These are phyloP conservation scores for Brenthis hecate DNA, from an alignment of 2,888 invertebrate genomes.

Conservation along the genomic window DNA sequence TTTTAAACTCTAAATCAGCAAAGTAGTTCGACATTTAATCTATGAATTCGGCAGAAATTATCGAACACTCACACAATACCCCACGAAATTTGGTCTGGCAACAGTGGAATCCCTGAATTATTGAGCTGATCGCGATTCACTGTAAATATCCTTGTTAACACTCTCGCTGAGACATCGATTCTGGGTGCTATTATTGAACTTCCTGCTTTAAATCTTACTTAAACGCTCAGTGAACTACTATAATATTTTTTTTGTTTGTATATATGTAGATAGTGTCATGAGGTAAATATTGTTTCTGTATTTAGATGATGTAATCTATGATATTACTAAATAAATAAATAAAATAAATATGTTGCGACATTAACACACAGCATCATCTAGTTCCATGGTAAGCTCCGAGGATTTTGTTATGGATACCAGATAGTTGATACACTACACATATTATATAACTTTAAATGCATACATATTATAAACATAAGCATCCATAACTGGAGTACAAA, in stretches of 20 bases:
- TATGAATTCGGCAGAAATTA: slow-evolving; percentile 19
- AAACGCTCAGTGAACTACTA: slow-evolving; percentile 1
- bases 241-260: neutral
- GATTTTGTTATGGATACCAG: too few species aligned
- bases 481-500: too few species aligned
- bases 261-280: too few species aligned
- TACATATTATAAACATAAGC: too few species aligned
- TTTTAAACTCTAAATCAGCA: slow-evolving; percentile 6
- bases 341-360: too few species aligned
- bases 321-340: too few species aligned
- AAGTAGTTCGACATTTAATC: slow-evolving; percentile 9
- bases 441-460: too few species aligned
- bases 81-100: slow-evolving; percentile 30
- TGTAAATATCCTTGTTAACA: slow-evolving; percentile 56
- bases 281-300: too few species aligned
- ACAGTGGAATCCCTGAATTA: slow-evolving; percentile 50
- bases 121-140: slow-evolving; percentile 48
- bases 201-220: slow-evolving; percentile 16
- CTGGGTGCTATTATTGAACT: slow-evolving; percentile 23
- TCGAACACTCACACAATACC: slow-evolving; percentile 28
- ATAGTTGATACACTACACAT: too few species aligned
- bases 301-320: too few species aligned
- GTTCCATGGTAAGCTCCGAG: too few species aligned
- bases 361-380: too few species aligned
- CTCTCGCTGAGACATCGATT: slow-evolving; percentile 31